Evolutionary conservation across 30 jellyfish, hydroid and myxozoan species (phyloP).

Genomic region (Turritopsis rubra): DNA sequence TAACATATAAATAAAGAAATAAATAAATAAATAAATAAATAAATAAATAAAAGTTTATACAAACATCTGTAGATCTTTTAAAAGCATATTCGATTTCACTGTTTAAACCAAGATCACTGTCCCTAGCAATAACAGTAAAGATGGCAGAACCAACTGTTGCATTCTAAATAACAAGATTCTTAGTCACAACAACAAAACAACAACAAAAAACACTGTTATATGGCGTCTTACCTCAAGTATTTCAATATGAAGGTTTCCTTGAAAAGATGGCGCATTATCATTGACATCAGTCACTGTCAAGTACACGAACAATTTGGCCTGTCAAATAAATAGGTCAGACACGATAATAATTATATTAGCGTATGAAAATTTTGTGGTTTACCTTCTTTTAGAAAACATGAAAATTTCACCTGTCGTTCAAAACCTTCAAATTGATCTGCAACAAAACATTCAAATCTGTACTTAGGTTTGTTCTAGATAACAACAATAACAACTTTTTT

Average conservation of each 20-base stretch:
- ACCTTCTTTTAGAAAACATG: background rate
- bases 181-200: background rate
- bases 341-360: background rate
- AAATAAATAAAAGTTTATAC: background rate
- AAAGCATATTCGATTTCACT: background rate
- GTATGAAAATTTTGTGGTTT: background rate
- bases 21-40: background rate
- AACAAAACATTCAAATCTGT: background rate
- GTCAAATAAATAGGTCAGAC: background rate
- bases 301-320: background rate
- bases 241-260: background rate
- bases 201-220: background rate
- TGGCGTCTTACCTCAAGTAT: background rate
- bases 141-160: background rate
- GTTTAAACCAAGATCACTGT: background rate
- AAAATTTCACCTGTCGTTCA: background rate
- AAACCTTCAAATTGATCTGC: background rate
- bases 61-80: background rate
- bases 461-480: background rate
- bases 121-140: background rate
- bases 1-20: background rate
- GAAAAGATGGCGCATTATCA: constrained; percentile 2
- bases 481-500: background rate
- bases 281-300: background rate
- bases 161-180: background rate